Conservation (phyloP, 2,888 invertebrate genomes). For the Idaea biselata region DNA sequence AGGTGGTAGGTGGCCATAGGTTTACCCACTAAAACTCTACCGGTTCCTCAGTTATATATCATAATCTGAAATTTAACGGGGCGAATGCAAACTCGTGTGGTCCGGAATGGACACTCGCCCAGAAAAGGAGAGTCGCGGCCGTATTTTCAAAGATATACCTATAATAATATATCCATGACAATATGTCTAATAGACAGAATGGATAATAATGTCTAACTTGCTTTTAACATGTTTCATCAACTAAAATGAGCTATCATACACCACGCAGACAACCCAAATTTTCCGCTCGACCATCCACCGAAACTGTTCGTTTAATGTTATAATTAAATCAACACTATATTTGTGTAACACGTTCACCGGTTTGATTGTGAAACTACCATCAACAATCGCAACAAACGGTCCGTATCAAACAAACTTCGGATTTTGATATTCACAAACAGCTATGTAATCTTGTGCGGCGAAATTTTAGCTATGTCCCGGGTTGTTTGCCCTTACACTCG, state of each 20-base stretch:
- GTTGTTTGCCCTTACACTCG: conserved; percentile 61
- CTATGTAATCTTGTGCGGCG: conserved; percentile 48
- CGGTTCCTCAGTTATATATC: too few species aligned
- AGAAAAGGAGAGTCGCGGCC: too few species aligned
- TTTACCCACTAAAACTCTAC: too few species aligned
- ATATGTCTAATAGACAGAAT: too few species aligned
- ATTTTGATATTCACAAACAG: conserved; percentile 56
- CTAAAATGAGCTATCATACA: not conserved
- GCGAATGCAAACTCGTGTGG: too few species aligned
- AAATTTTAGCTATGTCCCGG: conserved; percentile 61
- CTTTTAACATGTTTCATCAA: not conserved
- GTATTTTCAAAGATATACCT: too few species aligned
- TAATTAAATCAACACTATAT: conserved; percentile 40
- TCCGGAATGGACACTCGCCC: too few species aligned
- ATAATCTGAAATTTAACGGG: too few species aligned
- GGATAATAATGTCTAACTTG: not conserved
- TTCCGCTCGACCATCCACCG: conserved; percentile 29
- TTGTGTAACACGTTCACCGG: conserved; percentile 33
- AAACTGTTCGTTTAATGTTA: conserved; percentile 27
- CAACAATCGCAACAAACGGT: conserved; percentile 45
- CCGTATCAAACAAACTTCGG: conserved; percentile 54
- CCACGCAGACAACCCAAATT: conserved; percentile 10
- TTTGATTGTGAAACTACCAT: conserved; percentile 44
- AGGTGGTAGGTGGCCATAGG: too few species aligned
- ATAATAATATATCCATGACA: too few species aligned